These are phyloP conservation scores for Sturnus vulgaris DNA, from an alignment of 2,113 vertebrate genomes.

Conservation along the genomic window DNA sequence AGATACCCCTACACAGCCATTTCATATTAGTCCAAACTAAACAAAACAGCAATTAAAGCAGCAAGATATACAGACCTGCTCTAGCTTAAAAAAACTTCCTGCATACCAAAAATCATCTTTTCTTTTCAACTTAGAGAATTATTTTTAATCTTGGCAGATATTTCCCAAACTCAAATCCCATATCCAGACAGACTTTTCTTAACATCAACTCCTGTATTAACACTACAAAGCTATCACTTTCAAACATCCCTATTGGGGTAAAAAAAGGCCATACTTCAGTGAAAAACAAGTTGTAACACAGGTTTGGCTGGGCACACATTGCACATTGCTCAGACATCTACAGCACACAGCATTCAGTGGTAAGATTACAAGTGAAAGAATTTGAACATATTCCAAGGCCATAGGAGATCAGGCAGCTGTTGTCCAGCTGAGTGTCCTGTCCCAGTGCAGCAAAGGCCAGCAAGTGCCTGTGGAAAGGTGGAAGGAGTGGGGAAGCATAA, in stretches of 20 bases:
- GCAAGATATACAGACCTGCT: not conserved
- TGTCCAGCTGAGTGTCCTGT: not conserved
- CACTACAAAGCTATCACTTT: not conserved
- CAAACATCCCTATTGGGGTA: not conserved
- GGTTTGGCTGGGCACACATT: not conserved
- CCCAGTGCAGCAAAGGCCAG: not conserved
- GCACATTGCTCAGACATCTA: not conserved
- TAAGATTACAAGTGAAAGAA: not conserved
- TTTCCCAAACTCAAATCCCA: not conserved
- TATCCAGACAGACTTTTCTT: not conserved
- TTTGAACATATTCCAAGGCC: not conserved
- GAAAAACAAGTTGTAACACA: not conserved
- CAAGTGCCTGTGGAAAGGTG: not conserved
- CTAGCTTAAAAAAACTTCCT: not conserved
- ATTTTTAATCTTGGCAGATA: not conserved
- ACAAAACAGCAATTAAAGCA: conserved; percentile 37
- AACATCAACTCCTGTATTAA: not conserved
- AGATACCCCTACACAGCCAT: not conserved
- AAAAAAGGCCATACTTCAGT: not conserved
- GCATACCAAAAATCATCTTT: not conserved
- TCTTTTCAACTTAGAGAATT: not conserved
- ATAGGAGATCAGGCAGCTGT: not conserved
- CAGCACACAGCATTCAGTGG: not conserved
- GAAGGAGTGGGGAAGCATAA: not conserved
- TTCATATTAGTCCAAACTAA: conserved; percentile 27